A percentile compares a stretch with the other conserved stretches of the same genome.
Evolutionary conservation across 2,888 invertebrate species (phyloP).

Genomic region (Drepana falcataria): DNA sequence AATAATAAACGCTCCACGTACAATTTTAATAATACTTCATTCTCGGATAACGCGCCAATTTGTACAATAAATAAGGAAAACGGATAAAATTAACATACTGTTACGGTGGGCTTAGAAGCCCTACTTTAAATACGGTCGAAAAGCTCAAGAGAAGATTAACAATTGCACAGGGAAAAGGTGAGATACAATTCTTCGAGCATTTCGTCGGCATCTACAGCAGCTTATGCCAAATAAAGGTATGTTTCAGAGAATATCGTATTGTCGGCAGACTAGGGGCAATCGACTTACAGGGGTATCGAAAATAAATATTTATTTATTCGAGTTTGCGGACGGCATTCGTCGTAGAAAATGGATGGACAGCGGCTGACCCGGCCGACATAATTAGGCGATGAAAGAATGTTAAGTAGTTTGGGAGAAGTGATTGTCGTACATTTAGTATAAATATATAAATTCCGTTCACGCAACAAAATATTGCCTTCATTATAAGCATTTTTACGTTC

Average conservation of each 20-base stretch:
- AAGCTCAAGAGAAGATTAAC: constrained; percentile 11
- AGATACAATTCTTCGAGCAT: constrained; percentile 29
- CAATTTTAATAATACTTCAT: not conserved
- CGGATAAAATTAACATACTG: not conserved
- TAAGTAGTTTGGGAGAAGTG: constrained; percentile 21
- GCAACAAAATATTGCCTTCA: constrained; percentile 60
- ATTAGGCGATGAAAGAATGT: constrained; percentile 28
- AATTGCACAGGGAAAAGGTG: constrained; percentile 11
- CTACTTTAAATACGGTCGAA: not conserved
- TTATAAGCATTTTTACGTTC: constrained; percentile 60
- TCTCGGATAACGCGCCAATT: not conserved
- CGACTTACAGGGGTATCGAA: not conserved
- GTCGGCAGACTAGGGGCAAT: not conserved
- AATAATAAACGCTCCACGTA: constrained; percentile 7
- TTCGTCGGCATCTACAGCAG: constrained; percentile 19
- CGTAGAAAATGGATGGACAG: constrained; percentile 5
- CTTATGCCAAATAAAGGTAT: constrained; percentile 31
- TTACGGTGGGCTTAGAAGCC: not conserved
- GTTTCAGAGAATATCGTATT: constrained; percentile 30
- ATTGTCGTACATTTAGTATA: constrained; percentile 27
- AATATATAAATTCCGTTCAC: constrained; percentile 55
- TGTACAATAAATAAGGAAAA: not conserved
- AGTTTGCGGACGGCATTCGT: not conserved
- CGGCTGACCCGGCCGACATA: constrained; percentile 17
- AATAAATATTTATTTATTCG: not conserved